Percentiles rank a stretch among this genome's conserved stretches.
These are phyloP conservation scores for Caenorhabditis sulstoni DNA, from an alignment of 2,888 invertebrate genomes.

Conservation along the genomic window DNA sequence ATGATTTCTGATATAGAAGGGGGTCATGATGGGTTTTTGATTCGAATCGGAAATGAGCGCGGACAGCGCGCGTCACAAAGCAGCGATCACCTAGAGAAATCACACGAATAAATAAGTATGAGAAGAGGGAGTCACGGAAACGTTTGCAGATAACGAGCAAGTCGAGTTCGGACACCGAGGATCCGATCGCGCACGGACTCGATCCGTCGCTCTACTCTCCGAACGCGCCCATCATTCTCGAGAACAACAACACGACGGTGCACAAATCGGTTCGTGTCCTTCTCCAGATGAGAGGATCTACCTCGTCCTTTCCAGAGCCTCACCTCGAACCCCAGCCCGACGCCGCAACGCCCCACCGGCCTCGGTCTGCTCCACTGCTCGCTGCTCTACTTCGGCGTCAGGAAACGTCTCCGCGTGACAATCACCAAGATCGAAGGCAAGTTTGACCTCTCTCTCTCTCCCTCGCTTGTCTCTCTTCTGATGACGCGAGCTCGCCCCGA, in stretches of 20 bases:
- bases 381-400: slow-evolving; percentile 81
- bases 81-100: neutral
- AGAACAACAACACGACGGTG: slow-evolving; percentile 48
- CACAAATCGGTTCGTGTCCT: slow-evolving; percentile 46
- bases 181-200: slow-evolving; percentile 74
- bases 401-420: slow-evolving; percentile 81
- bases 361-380: slow-evolving; percentile 80
- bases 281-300: neutral
- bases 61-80: neutral
- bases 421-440: slow-evolving; percentile 78
- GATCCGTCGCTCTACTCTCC: slow-evolving; percentile 76
- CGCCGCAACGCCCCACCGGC: slow-evolving; percentile 73
- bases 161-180: slow-evolving; percentile 65
- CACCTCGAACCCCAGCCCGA: slow-evolving; percentile 46
- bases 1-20: slow-evolving; percentile 35
- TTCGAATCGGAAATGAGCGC: slow-evolving; percentile 14
- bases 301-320: slow-evolving; percentile 50
- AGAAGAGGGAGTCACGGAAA: slow-evolving; percentile 10
- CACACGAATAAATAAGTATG: neutral
- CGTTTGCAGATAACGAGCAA: slow-evolving; percentile 72
- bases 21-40: slow-evolving; percentile 14
- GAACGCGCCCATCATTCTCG: slow-evolving; percentile 52
- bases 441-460: slow-evolving; percentile 12
- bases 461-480: neutral
- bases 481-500: slow-evolving; percentile 3